Percentiles rank a stretch among this genome's conserved stretches.
These are phyloP conservation scores for Myripristis jacobus DNA, from an alignment of 2,797 vertebrate species.

Conservation along the genomic window DNA sequence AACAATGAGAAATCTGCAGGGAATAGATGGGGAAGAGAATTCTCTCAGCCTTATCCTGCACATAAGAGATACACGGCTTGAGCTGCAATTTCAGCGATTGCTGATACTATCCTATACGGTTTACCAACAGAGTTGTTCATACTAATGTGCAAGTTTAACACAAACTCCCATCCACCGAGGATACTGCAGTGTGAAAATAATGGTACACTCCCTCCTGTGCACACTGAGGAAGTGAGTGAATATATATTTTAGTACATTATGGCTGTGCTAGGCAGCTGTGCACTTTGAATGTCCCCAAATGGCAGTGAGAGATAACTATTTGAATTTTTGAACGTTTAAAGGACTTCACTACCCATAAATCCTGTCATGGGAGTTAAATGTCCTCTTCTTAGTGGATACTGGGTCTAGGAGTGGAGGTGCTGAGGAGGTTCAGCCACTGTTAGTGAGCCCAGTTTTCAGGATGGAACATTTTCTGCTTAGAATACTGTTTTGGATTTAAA, in stretches of 20 bases:
- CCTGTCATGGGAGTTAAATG: too few relatives aligned
- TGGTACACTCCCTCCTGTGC: background rate
- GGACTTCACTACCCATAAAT: too few relatives aligned
- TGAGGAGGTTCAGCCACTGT: too few relatives aligned
- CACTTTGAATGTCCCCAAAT: background rate
- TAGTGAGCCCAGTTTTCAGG: too few relatives aligned
- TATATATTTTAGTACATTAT: background rate
- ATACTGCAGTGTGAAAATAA: background rate
- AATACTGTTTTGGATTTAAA: too few relatives aligned
- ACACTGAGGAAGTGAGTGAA: background rate
- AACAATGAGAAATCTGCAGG: constrained; percentile 57
- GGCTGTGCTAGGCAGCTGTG: background rate
- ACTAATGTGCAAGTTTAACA: background rate
- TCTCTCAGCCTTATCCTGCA: constrained; percentile 44
- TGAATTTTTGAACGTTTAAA: too few relatives aligned
- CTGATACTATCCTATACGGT: constrained; percentile 27
- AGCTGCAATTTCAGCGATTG: constrained; percentile 11
- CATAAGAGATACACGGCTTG: constrained; percentile 31
- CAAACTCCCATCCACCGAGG: constrained; percentile 11
- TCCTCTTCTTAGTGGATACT: too few relatives aligned
- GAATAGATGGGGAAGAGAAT: constrained; percentile 46
- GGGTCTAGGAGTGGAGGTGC: too few relatives aligned
- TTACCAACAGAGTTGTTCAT: constrained; percentile 22
- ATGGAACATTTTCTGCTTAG: too few relatives aligned
- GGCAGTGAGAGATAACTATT: background rate